phyloP scores from a whole-genome alignment of 2,888 invertebrate species.

The Lepidochrysops patricia region DNA sequence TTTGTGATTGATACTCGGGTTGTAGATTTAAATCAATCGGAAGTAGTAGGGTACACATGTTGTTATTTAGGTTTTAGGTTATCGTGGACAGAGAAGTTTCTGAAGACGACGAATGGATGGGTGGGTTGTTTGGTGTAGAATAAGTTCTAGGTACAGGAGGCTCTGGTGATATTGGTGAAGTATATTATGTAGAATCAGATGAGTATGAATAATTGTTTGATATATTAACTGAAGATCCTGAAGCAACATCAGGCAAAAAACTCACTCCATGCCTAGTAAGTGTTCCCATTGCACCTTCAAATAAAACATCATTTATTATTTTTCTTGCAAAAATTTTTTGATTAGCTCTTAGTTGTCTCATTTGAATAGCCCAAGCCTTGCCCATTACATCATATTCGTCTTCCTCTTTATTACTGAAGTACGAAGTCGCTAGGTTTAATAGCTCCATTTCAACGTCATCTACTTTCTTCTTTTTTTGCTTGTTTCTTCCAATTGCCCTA shows the following conservation, averaged over 20 bases:
- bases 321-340: conserved; percentile 23
- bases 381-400: conserved; percentile 19
- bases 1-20: too few species aligned
- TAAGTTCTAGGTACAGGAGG: too few species aligned
- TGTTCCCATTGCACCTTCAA: conserved; percentile 21
- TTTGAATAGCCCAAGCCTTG: conserved; percentile 22
- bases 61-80: too few species aligned
- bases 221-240: not conserved
- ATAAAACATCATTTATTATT: conserved; percentile 20
- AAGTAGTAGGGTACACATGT: too few species aligned
- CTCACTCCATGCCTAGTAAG: conserved; percentile 16
- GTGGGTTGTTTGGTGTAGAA: too few species aligned
- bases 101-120: too few species aligned
- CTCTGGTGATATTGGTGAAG: not conserved
- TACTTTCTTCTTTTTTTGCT: not conserved
- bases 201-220: not conserved
- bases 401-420: conserved; percentile 14
- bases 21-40: too few species aligned
- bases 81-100: too few species aligned
- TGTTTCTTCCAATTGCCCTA: not conserved
- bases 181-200: not conserved
- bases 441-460: not conserved
- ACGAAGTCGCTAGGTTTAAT: not conserved
- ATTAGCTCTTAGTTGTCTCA: conserved; percentile 20
- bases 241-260: not conserved